Evolutionary conservation across 2,888 invertebrate species (phyloP).

Genomic region (Tethea ocularis): DNA sequence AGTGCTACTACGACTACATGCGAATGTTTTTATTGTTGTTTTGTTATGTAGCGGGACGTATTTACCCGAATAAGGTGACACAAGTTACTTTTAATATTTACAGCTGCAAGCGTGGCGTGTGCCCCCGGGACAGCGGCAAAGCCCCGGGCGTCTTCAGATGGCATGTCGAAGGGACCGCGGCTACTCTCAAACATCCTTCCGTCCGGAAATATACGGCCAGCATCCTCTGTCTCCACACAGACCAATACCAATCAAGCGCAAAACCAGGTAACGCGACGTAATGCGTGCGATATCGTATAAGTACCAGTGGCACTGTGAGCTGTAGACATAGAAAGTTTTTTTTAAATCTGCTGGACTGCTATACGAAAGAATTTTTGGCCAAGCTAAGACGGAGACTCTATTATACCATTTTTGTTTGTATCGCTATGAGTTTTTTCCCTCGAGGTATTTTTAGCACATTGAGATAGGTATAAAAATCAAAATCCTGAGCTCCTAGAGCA

Average conservation of each 20-base stretch:
- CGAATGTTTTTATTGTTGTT: conserved; percentile 3
- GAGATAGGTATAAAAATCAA: too few relatives aligned
- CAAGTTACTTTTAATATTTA: conserved; percentile 10
- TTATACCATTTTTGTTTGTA: too few relatives aligned
- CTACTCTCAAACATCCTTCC: conserved; percentile 86
- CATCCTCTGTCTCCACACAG: conserved; percentile 94
- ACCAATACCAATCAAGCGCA: conserved; percentile 84
- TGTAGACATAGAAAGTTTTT: background rate
- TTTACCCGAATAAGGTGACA: background rate
- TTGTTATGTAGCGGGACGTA: background rate
- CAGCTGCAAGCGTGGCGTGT: conserved; percentile 70
- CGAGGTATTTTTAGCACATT: too few relatives aligned
- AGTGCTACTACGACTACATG: background rate
- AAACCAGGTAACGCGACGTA: conserved; percentile 67
- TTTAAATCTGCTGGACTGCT: too few relatives aligned
- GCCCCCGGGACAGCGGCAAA: conserved; percentile 60
- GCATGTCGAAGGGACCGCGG: conserved; percentile 71
- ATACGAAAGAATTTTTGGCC: too few relatives aligned
- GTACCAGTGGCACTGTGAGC: too few relatives aligned
- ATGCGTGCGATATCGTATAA: too few relatives aligned
- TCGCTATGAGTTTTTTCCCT: too few relatives aligned
- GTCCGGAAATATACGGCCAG: conserved; percentile 85
- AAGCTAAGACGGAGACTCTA: too few relatives aligned
- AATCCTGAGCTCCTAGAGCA: too few relatives aligned
- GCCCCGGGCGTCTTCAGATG: conserved; percentile 68